These are phyloP conservation scores for Meteorus cinctellus DNA, from an alignment of 2,888 invertebrate species.

Conservation along the genomic window DNA sequence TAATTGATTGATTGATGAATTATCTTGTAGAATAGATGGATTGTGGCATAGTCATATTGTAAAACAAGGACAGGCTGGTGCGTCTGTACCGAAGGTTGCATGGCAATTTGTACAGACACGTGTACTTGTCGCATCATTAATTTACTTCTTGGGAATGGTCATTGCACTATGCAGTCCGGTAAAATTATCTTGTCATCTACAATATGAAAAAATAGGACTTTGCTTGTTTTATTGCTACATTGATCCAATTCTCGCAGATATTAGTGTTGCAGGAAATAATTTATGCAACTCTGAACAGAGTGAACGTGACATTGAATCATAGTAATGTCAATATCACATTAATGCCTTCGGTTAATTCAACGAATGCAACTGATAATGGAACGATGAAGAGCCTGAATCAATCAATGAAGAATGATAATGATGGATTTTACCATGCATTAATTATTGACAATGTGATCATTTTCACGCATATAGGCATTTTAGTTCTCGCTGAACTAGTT, in stretches of 20 bases:
- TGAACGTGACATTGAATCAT: slow-evolving; percentile 40
- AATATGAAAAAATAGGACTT: not conserved
- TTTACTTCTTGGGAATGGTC: slow-evolving; percentile 71
- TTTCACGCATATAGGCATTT: slow-evolving; percentile 53
- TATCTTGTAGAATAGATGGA: slow-evolving; percentile 70
- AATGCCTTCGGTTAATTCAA: slow-evolving; percentile 2
- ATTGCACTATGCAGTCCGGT: slow-evolving; percentile 75
- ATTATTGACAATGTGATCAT: slow-evolving; percentile 57
- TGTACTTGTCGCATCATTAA: slow-evolving; percentile 70
- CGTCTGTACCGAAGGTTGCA: slow-evolving; percentile 72
- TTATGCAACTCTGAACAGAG: slow-evolving; percentile 52
- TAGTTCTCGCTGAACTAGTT: slow-evolving; percentile 55
- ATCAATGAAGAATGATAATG: slow-evolving; percentile 36
- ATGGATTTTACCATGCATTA: slow-evolving; percentile 46
- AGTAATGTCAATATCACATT: slow-evolving; percentile 24
- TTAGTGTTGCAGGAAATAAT: slow-evolving; percentile 53
- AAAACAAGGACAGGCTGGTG: slow-evolving; percentile 70
- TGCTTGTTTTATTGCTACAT: not conserved
- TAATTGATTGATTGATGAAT: slow-evolving; percentile 32
- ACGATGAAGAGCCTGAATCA: slow-evolving; percentile 24
- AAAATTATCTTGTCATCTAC: slow-evolving; percentile 56
- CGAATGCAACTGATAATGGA: slow-evolving; percentile 25
- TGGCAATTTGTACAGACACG: slow-evolving; percentile 74
- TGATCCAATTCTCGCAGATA: slow-evolving; percentile 45
- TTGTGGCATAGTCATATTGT: slow-evolving; percentile 74